Evolutionary conservation across 2,888 invertebrate species (phyloP), one percentile per base, ranked within the genome.

Genomic region (Schizotus pectinicornis): DNA sequence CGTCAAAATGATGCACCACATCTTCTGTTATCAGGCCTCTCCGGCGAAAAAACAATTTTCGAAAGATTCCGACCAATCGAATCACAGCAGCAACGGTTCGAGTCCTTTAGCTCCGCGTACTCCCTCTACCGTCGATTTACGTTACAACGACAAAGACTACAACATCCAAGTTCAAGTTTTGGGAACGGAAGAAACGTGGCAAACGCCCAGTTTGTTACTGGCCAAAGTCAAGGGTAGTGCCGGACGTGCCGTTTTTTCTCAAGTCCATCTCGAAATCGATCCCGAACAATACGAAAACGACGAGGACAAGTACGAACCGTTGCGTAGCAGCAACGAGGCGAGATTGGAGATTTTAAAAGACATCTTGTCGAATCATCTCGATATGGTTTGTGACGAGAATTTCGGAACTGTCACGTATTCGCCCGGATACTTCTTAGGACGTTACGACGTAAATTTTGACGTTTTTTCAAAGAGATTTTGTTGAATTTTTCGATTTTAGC

Each of bases 11-110:
- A 90, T 93, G 84, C 93, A 93, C 78, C 92, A 93, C 72, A 90
- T 93, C 63, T 92, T 93, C 77, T 93, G 93, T 73, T 93, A 93
- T 74, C 92, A 93, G 77, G 91, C 92, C 0, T 92, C 92, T 1
- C 92, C 93, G 0, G 88, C 91, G 1, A 89, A 89, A 76, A 89
- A 91, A 68, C 89, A 90, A 72, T 92, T 92, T 72, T 90, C 90
- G 0, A 88, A 89, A 50, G 90, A 91, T 71, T 88, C 86, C 51
- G 91, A 77, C 61, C 70, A 68, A 47, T 69, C 67, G 7, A 71
- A 68, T 59, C 68, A 67, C 31, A 64, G 65, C 45, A 74, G 76
- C 13, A 76, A 73, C 51, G 78, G 78, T 32, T 78, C 78, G 0
- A 79, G 79, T 64, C 79, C 79, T 0, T 70, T 79, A 36, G 78